Conservation (phyloP, 2,888 invertebrate species). For the Drosophila vallismaia region DNA sequence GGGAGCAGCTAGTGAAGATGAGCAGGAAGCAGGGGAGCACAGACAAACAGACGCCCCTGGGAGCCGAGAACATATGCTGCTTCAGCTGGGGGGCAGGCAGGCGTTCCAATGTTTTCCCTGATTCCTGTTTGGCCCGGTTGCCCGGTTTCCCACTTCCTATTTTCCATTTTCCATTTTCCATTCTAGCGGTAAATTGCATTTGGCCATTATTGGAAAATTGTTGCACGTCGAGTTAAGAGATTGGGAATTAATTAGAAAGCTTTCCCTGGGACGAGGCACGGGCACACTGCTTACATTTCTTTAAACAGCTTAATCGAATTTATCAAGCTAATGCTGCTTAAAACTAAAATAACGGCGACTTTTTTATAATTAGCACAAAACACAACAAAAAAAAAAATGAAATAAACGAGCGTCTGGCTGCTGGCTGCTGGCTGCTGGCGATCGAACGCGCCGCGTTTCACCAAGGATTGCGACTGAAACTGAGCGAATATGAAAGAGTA, state of each 20-base stretch:
- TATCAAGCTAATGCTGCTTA: conserved; percentile 1
- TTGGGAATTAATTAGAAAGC: conserved; percentile 68
- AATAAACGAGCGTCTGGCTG: conserved; percentile 24
- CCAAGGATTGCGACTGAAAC: conserved; percentile 44
- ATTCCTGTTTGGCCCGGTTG: not conserved
- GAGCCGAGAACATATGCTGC: conserved; percentile 40
- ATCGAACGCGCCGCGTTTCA: conserved; percentile 46
- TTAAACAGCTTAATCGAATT: not conserved
- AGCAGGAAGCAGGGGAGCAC: conserved; percentile 5
- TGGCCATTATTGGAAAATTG: conserved; percentile 67
- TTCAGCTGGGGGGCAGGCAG: conserved; percentile 9
- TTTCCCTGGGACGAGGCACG: conserved; percentile 10
- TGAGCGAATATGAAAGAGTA: conserved; percentile 40
- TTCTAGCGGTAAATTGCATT: conserved; percentile 66
- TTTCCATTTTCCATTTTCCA: conserved; percentile 19
- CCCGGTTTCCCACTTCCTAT: conserved; percentile 2
- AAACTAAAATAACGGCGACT: conserved; percentile 20
- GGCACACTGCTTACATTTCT: conserved; percentile 30
- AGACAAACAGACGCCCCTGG: conserved; percentile 39
- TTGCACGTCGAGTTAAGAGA: conserved; percentile 56
- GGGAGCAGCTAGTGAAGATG: conserved; percentile 16
- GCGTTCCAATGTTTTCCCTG: not conserved
- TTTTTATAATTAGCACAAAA: conserved; percentile 40
- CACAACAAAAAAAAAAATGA: conserved; percentile 33
- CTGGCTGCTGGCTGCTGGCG: conserved; percentile 14